Evolutionary conservation across 37 sponge, comb jelly and placozoan genomes (phyloP).

Genomic region (Theonella swinhoei): DNA sequence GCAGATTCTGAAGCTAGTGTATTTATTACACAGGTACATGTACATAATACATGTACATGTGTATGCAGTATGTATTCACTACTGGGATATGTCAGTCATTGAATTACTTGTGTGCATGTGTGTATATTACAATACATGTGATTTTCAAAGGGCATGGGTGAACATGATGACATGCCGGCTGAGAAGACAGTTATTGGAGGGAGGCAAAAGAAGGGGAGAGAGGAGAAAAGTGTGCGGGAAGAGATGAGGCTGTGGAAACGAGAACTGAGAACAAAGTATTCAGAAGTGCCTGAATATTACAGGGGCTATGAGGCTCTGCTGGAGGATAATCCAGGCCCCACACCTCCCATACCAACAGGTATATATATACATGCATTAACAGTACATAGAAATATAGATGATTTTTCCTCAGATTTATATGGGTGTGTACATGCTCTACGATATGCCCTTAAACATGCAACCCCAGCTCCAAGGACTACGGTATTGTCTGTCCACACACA

Average conservation of each 20-base stretch:
- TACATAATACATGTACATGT: neutral
- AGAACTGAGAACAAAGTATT: constrained; percentile 12
- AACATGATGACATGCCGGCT: neutral
- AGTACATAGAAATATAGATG: too few relatives aligned
- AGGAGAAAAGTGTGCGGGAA: constrained; percentile 9
- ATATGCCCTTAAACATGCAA: constrained; percentile 51
- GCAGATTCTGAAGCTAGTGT: constrained; percentile 26
- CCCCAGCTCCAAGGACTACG: neutral
- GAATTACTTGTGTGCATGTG: too few relatives aligned
- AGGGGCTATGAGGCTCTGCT: constrained; percentile 76
- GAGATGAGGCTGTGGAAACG: constrained; percentile 13
- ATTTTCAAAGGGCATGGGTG: too few relatives aligned
- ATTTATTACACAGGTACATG: constrained; percentile 73
- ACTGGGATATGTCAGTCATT: too few relatives aligned
- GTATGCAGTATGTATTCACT: too few relatives aligned
- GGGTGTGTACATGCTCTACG: constrained; percentile 61
- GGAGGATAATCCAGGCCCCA: constrained; percentile 22
- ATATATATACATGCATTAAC: too few relatives aligned
- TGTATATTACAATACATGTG: too few relatives aligned
- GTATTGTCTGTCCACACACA: too few relatives aligned
- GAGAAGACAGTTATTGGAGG: neutral
- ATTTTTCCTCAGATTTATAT: constrained; percentile 35
- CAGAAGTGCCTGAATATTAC: constrained; percentile 33
- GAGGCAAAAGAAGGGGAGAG: constrained; percentile 4
- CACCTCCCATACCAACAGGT: constrained; percentile 17